Evolutionary conservation across 35 echinoderm and acorn worm genomes (phyloP).

Genomic region (Lytechinus pictus): DNA sequence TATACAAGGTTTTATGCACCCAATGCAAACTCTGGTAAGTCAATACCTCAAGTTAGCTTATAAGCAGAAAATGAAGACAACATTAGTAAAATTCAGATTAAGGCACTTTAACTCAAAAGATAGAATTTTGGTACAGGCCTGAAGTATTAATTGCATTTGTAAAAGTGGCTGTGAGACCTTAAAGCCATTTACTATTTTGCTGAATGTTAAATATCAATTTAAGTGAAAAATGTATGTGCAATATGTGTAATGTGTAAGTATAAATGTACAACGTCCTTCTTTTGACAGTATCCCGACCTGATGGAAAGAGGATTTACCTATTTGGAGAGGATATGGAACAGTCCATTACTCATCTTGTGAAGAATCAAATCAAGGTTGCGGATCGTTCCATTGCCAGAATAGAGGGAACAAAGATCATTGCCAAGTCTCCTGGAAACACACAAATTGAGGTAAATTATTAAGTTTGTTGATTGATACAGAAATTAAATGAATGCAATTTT

Average conservation of each 20-base stretch:
- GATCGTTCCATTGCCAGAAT: conserved; percentile 50
- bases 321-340: conserved; percentile 61
- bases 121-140: too few relatives aligned
- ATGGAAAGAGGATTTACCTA: conserved; percentile 50
- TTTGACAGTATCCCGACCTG: conserved; percentile 47
- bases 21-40: conserved; percentile 61
- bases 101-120: too few relatives aligned
- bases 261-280: not conserved
- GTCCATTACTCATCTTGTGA: conserved; percentile 50
- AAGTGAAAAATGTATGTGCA: too few relatives aligned
- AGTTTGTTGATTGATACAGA: too few relatives aligned
- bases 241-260: too few relatives aligned
- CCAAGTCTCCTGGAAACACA: conserved; percentile 39
- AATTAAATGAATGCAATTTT: too few relatives aligned
- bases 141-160: too few relatives aligned
- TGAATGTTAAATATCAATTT: too few relatives aligned
- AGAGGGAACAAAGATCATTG: conserved; percentile 58
- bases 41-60: not conserved
- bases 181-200: too few relatives aligned
- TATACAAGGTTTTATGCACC: conserved; percentile 78
- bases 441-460: conserved; percentile 46
- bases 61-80: too few relatives aligned
- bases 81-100: too few relatives aligned
- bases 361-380: conserved; percentile 37
- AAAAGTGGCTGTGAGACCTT: too few relatives aligned